Conservation (phyloP, 2,113 vertebrate genomes). For the Triplophysa dalaica region DNA sequence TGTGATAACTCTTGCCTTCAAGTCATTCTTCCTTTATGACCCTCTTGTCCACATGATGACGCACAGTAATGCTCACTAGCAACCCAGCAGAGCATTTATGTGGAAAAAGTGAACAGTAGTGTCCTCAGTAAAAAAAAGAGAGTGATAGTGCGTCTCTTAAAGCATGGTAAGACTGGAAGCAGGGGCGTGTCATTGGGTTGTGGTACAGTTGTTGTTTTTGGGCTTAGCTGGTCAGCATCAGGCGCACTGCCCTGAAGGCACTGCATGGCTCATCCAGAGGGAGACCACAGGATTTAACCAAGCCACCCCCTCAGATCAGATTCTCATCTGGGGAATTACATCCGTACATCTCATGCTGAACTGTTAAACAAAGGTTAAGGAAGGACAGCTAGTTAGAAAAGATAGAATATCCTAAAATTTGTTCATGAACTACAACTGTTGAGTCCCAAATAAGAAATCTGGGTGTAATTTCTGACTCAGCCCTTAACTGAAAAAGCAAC, state of each 20-base stretch:
- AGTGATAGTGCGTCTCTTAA: background rate
- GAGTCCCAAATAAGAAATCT: too few species aligned
- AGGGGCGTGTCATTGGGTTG: conserved; percentile 28
- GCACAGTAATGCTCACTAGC: too few species aligned
- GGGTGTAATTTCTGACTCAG: too few species aligned
- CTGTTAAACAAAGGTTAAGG: background rate
- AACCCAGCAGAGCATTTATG: background rate
- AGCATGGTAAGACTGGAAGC: conserved; percentile 23
- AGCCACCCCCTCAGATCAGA: conserved; percentile 1
- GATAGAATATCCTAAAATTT: background rate
- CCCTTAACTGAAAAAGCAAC: too few species aligned
- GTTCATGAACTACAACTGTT: too few species aligned
- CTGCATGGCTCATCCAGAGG: conserved; percentile 14
- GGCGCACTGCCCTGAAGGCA: conserved; percentile 19
- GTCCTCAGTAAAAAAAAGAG: conserved; percentile 8
- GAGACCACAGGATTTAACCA: conserved; percentile 10
- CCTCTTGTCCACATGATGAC: background rate
- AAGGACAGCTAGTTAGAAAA: background rate
- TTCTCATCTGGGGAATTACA: conserved; percentile 4
- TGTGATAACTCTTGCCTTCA: too few species aligned
- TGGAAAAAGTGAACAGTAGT: conserved; percentile 32
- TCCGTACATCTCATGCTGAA: background rate
- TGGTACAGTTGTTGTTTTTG: conserved; percentile 35
- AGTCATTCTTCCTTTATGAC: too few species aligned
- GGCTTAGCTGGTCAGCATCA: conserved; percentile 31